Percentiles rank a stretch among this genome's conserved stretches.
phyloP scores from a whole-genome alignment of 2,113 vertebrate species.

The Syrrhaptes paradoxus region DNA sequence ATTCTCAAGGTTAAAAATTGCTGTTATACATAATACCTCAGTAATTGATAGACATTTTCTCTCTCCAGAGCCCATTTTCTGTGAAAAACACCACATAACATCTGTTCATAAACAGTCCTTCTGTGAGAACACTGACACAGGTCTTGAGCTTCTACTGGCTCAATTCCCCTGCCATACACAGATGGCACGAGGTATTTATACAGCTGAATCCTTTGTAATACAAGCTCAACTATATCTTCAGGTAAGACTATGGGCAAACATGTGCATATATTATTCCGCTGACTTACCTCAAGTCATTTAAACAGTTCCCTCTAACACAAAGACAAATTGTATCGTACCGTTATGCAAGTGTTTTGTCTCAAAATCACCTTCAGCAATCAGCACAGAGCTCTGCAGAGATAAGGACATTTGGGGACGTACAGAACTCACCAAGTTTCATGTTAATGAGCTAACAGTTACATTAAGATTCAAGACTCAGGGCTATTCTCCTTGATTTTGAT shows the following conservation, averaged over 20 bases:
- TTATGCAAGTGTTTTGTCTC: constrained; percentile 36
- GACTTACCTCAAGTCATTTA: constrained; percentile 84
- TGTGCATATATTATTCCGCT: constrained; percentile 74
- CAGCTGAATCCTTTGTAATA: constrained; percentile 84
- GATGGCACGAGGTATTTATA: constrained; percentile 88
- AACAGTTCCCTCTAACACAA: constrained; percentile 87
- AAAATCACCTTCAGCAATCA: constrained; percentile 77
- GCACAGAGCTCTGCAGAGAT: constrained; percentile 60
- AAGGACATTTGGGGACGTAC: constrained; percentile 58
- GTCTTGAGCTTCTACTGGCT: constrained; percentile 83
- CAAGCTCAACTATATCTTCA: constrained; percentile 83
- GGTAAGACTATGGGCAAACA: constrained; percentile 87
- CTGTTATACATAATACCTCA: constrained; percentile 83
- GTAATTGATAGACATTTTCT: constrained; percentile 93
- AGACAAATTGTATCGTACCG: constrained; percentile 82
- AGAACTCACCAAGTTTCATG: not conserved
- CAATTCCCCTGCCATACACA: constrained; percentile 95
- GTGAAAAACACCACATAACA: constrained; percentile 94
- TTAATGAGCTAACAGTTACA: constrained; percentile 67
- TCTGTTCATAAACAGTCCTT: constrained; percentile 99
- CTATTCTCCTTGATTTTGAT: constrained; percentile 40
- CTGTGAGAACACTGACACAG: constrained; percentile 93
- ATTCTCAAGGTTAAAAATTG: constrained; percentile 88
- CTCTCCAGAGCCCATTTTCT: constrained; percentile 92
- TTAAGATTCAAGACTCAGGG: constrained; percentile 50